phyloP scores from a whole-genome alignment of 2,888 invertebrate genomes.

The Philhelius pedissequus region DNA sequence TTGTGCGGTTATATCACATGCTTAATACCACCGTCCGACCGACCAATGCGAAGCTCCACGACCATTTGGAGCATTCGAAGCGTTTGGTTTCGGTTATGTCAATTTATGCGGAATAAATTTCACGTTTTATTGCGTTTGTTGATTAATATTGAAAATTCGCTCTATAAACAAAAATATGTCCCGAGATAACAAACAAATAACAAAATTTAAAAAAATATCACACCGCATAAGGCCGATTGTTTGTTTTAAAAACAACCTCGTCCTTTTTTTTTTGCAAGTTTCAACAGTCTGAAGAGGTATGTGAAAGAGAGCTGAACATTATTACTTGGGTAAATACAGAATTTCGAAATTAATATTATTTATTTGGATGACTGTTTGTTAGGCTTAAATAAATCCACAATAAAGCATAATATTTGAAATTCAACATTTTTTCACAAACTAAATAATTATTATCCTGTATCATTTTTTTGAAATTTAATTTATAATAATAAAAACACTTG shows the following conservation, averaged over 20 bases:
- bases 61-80: no score
- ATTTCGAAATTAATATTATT: not conserved
- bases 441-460: not conserved
- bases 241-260: not conserved
- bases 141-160: constrained; percentile 39
- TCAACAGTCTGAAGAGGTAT: not conserved
- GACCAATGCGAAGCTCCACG: no score
- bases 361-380: not conserved
- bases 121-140: constrained; percentile 19
- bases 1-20: not conserved
- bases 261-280: not conserved
- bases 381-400: not conserved
- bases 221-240: not conserved
- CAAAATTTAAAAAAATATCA: not conserved
- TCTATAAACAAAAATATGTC: constrained; percentile 14
- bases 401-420: not conserved
- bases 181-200: not conserved
- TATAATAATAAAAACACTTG: not conserved
- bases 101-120: constrained; percentile 19
- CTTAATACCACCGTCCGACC: no score
- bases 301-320: not conserved
- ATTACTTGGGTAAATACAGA: not conserved
- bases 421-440: not conserved
- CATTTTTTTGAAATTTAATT: not conserved
- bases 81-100: not conserved